These are phyloP conservation scores for Illadopsis cleaveri DNA, from an alignment of 2,113 vertebrate genomes.

Conservation along the genomic window DNA sequence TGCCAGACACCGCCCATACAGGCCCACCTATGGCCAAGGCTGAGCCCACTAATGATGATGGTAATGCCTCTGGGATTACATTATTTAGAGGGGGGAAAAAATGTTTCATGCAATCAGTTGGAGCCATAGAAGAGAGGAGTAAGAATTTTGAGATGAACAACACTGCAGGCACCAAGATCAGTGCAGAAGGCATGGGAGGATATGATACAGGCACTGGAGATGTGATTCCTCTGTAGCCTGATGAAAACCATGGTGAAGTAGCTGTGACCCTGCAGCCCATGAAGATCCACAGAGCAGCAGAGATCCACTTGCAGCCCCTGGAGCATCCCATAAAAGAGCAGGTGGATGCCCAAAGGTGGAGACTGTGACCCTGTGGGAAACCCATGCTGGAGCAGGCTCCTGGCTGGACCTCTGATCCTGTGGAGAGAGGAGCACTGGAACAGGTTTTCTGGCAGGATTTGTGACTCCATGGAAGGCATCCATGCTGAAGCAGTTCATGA, in stretches of 20 bases:
- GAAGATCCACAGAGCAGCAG: not conserved
- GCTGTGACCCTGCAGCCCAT: too few relatives aligned
- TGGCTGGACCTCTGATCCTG: not conserved
- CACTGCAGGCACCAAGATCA: not conserved
- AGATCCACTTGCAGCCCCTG: not conserved
- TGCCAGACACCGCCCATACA: not conserved
- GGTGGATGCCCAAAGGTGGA: not conserved
- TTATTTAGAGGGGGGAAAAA: not conserved
- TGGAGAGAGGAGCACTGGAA: not conserved
- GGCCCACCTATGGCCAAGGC: not conserved
- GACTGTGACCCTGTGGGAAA: not conserved
- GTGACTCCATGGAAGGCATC: accelerated
- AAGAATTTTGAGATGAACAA: not conserved
- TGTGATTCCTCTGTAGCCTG: not conserved
- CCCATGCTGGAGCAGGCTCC: not conserved
- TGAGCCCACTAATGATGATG: not conserved
- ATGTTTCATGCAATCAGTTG: not conserved
- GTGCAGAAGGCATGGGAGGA: not conserved
- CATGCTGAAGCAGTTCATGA: not conserved
- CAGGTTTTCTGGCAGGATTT: not conserved
- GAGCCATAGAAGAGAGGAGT: not conserved
- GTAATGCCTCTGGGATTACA: not conserved
- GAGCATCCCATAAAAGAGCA: not conserved
- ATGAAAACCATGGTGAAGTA: not conserved
- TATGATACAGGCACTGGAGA: not conserved